Base-by-base conservation (phyloP, 2,797 vertebrate species). In the Tapera naevia region DNA sequence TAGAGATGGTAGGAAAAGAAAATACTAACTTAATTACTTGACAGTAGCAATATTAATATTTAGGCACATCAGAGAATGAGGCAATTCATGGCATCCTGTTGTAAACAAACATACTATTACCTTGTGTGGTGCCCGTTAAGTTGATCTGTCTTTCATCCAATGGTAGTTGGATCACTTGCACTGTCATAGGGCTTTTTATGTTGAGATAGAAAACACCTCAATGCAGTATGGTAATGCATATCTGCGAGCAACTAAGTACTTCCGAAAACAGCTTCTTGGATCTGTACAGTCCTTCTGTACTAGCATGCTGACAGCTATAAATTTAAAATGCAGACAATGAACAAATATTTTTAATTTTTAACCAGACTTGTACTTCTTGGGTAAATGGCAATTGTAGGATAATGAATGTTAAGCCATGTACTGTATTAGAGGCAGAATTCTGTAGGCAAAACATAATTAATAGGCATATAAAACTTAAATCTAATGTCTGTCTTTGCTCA, bases 51-150 rank as follows among this genome's bases (percentile, higher is more conserved):
- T 39, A 75, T 67, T 50, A 85, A 46, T 74, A 67, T 80, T 95
- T 75, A 54, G 58, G 54, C 32, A 37, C 5, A 28, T 69, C 39
- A 18, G 43, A 86, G 32, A 35, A 56, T 17, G 65, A 91, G 62
- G n/a, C n/a, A 43, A 69, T 53, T 85, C 57, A 48, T 75, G 85
- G 51, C 69, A 92, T 70, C 37, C 37, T 62, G 39, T 56, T 89
- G 92, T 94, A 95, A 95, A 92, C 83, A 95, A 96, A 95, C 65
- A 69, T 17, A 41, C 45, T 76, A 11, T 95, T 95, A 48, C 75
- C 54, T 80, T 94, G 79, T 92, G 86, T 80, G 86, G 81, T 91
- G 86, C 35, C 75, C 33, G 64, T 86, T 50, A 85, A 85, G 71
- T 93, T 85, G 57, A 71, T 85, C 67, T 50, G 32, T 13, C 53